Conservation (phyloP, 2,797 vertebrate species). For the Pseudomugil tenellus region DNA sequence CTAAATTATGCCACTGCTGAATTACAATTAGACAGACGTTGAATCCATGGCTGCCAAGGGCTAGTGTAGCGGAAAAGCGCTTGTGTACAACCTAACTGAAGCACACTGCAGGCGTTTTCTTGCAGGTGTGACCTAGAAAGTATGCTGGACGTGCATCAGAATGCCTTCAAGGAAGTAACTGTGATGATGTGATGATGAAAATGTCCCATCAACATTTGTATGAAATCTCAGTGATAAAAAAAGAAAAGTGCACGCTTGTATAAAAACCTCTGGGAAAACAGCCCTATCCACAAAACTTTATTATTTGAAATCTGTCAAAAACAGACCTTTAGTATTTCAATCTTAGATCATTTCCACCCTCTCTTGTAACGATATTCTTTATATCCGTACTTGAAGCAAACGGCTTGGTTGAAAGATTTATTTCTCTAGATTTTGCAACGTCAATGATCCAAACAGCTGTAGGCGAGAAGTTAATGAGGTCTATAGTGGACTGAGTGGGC, state of each 20-base stretch:
- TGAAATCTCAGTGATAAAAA: no score
- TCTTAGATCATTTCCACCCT: conserved; percentile 26
- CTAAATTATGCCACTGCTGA: conserved; percentile 68
- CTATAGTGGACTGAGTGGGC: conserved; percentile 53
- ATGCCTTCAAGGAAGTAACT: conserved; percentile 40
- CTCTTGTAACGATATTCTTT: conserved; percentile 22
- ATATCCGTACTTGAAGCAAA: conserved; percentile 27
- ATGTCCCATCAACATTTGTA: no score
- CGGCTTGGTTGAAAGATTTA: conserved; percentile 40
- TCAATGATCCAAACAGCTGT: conserved; percentile 61
- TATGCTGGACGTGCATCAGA: conserved; percentile 53
- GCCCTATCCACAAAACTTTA: conserved; percentile 15
- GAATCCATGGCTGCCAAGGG: conserved; percentile 48
- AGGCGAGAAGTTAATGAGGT: conserved; percentile 72
- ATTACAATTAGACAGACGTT: conserved; percentile 73
- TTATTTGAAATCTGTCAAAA: conserved; percentile 4
- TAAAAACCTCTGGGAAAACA: conserved; percentile 1
- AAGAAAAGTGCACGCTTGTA: conserved; percentile 11
- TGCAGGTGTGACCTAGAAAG: conserved; percentile 74
- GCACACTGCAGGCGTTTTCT: conserved; percentile 38
- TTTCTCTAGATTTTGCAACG: conserved; percentile 27
- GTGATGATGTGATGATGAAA: conserved; percentile 56
- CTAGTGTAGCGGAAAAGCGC: conserved; percentile 44
- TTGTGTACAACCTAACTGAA: conserved; percentile 37
- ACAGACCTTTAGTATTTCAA: not conserved